A percentile compares a stretch with the other conserved stretches of the same genome.
Evolutionary conservation across 2,113 vertebrate genomes (phyloP).

Genomic region (Sturnus vulgaris): DNA sequence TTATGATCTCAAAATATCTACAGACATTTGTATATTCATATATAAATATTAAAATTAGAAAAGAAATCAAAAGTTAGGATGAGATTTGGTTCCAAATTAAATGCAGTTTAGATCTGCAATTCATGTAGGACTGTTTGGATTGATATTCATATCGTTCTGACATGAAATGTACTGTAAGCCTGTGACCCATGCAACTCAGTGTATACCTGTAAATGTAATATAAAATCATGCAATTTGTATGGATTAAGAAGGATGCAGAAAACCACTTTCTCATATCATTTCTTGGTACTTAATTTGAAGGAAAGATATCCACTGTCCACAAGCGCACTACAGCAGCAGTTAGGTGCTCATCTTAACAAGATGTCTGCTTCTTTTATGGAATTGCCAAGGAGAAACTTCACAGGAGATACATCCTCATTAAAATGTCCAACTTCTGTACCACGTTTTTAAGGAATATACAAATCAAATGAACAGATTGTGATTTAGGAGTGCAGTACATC

Average conservation of each 20-base stretch:
- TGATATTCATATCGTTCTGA: not conserved
- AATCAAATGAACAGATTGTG: not conserved
- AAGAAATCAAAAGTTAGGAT: not conserved
- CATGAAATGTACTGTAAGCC: not conserved
- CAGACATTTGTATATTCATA: conserved; percentile 45
- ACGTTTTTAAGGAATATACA: conserved; percentile 28
- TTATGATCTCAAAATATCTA: not conserved
- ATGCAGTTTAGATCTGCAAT: not conserved
- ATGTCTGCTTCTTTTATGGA: not conserved
- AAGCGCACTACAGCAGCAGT: not conserved
- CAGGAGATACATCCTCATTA: not conserved
- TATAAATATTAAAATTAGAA: not conserved
- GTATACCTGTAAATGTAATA: conserved; percentile 19
- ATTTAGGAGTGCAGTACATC: not conserved
- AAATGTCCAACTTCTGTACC: not conserved
- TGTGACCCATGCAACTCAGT: conserved; percentile 30
- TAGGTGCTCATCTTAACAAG: not conserved
- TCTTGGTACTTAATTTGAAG: not conserved
- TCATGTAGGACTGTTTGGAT: conserved; percentile 26
- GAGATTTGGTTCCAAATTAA: not conserved
- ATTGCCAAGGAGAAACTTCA: conserved; percentile 12
- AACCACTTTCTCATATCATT: conserved; percentile 20
- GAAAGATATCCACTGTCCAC: not conserved
- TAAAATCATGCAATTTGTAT: conserved; percentile 24
- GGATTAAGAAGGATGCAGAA: not conserved